These are phyloP conservation scores for Spermophilus dauricus DNA, from an alignment of 2,113 vertebrate genomes.

Conservation along the genomic window DNA sequence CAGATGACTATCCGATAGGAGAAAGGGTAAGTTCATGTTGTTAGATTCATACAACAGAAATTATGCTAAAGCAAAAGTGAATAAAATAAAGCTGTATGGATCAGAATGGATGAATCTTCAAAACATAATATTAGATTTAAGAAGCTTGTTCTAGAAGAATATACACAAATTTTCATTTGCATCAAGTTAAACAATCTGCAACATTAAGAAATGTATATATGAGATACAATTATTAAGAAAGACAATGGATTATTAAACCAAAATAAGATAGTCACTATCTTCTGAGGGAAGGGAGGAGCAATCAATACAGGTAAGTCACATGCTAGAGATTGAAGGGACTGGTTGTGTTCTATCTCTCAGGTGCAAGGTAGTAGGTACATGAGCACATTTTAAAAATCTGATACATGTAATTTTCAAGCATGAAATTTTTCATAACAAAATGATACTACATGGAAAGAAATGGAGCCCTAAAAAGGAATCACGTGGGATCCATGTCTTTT, in stretches of 20 bases:
- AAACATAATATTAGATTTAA: background rate
- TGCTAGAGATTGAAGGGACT: background rate
- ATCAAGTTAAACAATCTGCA: background rate
- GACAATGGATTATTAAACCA: background rate
- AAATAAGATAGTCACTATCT: background rate
- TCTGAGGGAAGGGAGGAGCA: background rate
- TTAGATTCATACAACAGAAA: background rate
- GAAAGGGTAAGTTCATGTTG: background rate
- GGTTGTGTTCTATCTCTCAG: background rate
- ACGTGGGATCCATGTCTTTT: background rate
- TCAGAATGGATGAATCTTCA: background rate
- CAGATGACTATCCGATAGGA: background rate
- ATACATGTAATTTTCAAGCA: background rate
- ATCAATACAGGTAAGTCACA: background rate
- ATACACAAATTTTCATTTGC: background rate
- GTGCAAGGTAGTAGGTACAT: background rate
- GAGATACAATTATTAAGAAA: background rate
- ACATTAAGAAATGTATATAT: background rate
- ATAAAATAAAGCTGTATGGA: background rate
- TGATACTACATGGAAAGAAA: background rate
- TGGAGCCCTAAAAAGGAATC: background rate
- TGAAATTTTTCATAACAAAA: background rate
- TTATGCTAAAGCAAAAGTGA: background rate
- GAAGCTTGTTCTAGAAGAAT: constrained; percentile 5
- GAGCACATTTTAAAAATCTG: background rate